phyloP scores from a whole-genome alignment of 1,140 invertebrate species.

The Panagrolaimus sp. region DNA sequence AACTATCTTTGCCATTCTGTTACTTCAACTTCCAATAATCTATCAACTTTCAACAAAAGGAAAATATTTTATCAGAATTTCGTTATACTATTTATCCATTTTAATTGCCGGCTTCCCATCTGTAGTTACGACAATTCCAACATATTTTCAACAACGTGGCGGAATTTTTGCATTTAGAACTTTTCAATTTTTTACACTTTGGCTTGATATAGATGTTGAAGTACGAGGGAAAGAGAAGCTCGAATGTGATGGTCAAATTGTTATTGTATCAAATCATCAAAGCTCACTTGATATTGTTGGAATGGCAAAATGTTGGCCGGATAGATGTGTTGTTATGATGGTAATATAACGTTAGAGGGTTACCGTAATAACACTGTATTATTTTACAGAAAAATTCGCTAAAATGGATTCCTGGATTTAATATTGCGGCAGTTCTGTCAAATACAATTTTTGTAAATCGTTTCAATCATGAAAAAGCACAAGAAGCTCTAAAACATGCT shows the following conservation, averaged over 20 bases:
- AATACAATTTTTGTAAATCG: slow-evolving; percentile 18
- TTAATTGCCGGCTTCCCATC: neutral
- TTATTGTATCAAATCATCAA: slow-evolving; percentile 35
- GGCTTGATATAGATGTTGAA: slow-evolving; percentile 33
- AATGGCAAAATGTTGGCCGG: slow-evolving; percentile 31
- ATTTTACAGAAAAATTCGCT: slow-evolving; percentile 32
- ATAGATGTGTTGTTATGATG: slow-evolving; percentile 29
- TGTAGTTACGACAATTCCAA: neutral
- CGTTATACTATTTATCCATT: neutral
- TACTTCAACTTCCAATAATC: slow-evolving; percentile 2
- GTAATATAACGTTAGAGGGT: no score
- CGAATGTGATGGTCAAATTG: slow-evolving; percentile 16
- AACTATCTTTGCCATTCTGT: neutral
- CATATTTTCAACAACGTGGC: neutral
- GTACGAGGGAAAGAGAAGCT: slow-evolving; percentile 33
- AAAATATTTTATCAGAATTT: neutral
- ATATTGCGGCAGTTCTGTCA: slow-evolving; percentile 29
- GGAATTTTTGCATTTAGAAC: neutral
- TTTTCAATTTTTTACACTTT: slow-evolving; percentile 9
- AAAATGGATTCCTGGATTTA: slow-evolving; percentile 34
- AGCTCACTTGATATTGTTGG: slow-evolving; percentile 27
- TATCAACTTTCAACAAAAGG: neutral
- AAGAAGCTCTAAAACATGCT: neutral
- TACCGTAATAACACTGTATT: no score
- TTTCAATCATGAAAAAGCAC: slow-evolving; percentile 15